Percentiles rank a stretch among this genome's conserved stretches.
Evolutionary conservation across 2,113 vertebrate genomes (phyloP).

Genomic region (Cichladusa arquata): DNA sequence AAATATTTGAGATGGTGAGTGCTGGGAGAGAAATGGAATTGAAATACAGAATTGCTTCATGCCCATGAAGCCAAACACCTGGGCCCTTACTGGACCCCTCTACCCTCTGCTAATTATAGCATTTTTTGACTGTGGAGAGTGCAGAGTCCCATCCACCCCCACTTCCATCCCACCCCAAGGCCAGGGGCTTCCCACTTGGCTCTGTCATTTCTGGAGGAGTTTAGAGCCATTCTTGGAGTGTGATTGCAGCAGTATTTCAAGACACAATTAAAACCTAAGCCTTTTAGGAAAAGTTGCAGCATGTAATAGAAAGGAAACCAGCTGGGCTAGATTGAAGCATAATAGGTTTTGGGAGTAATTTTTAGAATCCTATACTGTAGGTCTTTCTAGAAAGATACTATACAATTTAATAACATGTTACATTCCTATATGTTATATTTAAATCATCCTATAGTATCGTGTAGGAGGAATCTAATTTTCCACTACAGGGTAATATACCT

Average conservation of each 20-base stretch:
- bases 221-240: background rate
- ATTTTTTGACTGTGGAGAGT: background rate
- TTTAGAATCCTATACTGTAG: constrained; percentile 25
- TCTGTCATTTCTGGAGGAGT: background rate
- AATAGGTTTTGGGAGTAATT: constrained; percentile 21
- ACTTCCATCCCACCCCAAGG: background rate
- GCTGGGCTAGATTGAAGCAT: background rate
- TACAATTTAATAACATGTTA: constrained; percentile 35
- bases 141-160: background rate
- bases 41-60: background rate
- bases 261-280: background rate
- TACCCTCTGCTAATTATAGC: background rate
- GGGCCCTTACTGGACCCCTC: background rate
- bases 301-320: constrained; percentile 19
- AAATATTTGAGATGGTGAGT: background rate
- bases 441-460: constrained; percentile 33
- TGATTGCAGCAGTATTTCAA: background rate
- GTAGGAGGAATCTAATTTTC: constrained; percentile 56
- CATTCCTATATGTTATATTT: constrained; percentile 13
- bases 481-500: background rate
- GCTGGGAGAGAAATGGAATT: background rate
- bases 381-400: constrained; percentile 47
- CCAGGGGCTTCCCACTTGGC: background rate
- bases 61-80: too few relatives aligned
- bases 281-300: constrained; percentile 12